Conservation (phyloP, 2,888 invertebrate genomes). For the Rhagonycha fulva region DNA sequence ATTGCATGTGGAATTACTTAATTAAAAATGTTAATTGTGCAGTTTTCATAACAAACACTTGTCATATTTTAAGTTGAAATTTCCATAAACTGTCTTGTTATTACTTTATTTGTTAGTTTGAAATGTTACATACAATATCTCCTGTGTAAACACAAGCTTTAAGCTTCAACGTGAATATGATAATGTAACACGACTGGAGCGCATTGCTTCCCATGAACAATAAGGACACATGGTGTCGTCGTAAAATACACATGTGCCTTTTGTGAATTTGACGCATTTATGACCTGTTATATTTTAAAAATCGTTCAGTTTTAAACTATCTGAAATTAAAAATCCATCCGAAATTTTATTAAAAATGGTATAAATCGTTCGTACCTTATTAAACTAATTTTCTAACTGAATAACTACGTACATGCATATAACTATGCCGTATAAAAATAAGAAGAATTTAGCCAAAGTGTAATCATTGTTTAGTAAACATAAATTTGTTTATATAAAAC, state of each 20-base stretch:
- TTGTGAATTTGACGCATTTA: conserved; percentile 16
- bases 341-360: background rate
- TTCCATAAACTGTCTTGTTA: background rate
- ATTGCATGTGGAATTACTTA: background rate
- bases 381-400: too few relatives aligned
- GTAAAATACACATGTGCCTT: conserved; percentile 23
- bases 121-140: background rate
- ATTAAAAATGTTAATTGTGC: background rate
- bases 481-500: too few relatives aligned
- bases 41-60: background rate
- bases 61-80: background rate
- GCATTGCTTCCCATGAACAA: conserved; percentile 11
- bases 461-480: too few relatives aligned
- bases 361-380: too few relatives aligned
- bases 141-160: background rate
- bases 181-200: conserved; percentile 9
- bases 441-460: too few relatives aligned
- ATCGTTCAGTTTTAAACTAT: background rate
- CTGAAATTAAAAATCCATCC: background rate
- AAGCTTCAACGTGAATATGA: conserved; percentile 3
- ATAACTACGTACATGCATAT: too few relatives aligned
- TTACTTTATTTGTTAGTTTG: background rate
- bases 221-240: conserved; percentile 14
- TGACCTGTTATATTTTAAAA: background rate
- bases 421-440: too few relatives aligned